Conservation (phyloP, 2,113 vertebrate genomes). For the Reinhardtius hippoglossoides region DNA sequence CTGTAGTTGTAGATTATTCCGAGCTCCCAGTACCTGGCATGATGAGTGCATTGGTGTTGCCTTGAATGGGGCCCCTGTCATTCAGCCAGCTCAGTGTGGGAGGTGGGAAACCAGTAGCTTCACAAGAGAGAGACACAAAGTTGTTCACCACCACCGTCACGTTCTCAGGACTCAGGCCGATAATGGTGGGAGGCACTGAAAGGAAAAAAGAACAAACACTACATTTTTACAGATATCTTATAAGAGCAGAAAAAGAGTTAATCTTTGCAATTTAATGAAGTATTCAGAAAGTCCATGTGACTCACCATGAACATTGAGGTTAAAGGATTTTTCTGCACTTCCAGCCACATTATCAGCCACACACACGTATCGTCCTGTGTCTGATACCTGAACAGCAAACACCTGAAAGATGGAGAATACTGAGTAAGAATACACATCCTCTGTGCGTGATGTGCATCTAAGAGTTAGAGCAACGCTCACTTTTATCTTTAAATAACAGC, state of each 20-base stretch:
- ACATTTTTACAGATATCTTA: too few species aligned
- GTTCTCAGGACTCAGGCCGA: conserved; percentile 88
- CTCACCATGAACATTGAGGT: conserved; percentile 94
- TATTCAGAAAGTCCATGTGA: not conserved
- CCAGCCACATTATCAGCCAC: conserved; percentile 91
- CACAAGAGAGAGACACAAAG: conserved; percentile 93
- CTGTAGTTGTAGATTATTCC: not conserved
- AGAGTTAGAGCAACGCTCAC: not conserved
- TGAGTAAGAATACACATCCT: not conserved
- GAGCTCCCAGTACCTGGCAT: conserved; percentile 87
- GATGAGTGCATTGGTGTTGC: conserved; percentile 86
- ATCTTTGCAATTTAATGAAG: too few species aligned
- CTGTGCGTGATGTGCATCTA: not conserved
- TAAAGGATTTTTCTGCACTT: conserved; percentile 91
- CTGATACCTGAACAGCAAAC: conserved; percentile 85
- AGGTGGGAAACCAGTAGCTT: conserved; percentile 92
- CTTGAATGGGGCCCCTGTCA: conserved; percentile 85
- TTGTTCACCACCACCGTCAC: conserved; percentile 93
- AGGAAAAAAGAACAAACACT: not conserved
- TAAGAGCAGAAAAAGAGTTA: too few species aligned
- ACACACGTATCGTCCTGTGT: conserved; percentile 92
- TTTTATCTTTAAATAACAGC: too few species aligned
- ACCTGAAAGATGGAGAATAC: conserved; percentile 81
- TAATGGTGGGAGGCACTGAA: conserved; percentile 89
- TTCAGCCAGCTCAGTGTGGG: conserved; percentile 94